phyloP scores from a whole-genome alignment of 2,113 vertebrate species.

The Lampris incognitus region DNA sequence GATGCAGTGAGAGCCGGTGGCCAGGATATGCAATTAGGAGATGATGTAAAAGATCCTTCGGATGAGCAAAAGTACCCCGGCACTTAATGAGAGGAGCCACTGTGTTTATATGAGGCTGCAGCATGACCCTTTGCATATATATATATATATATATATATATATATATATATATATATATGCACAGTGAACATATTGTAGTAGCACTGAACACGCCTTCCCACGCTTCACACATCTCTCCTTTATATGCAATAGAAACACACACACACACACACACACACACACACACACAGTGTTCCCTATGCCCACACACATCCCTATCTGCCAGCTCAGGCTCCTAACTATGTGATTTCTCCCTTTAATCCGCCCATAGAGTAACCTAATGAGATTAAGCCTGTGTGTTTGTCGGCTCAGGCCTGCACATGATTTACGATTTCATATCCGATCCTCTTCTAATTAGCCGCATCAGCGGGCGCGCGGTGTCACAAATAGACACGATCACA shows the following conservation, averaged over 20 bases:
- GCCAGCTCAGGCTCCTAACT: conserved; percentile 59
- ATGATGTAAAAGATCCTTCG: conserved; percentile 36
- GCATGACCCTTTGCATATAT: neutral
- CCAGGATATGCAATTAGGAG: conserved; percentile 37
- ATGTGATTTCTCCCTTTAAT: conserved; percentile 72
- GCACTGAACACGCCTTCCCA: too few relatives aligned
- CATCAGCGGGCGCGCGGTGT: conserved; percentile 34
- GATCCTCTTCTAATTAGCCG: conserved; percentile 74
- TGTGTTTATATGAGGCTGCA: conserved; percentile 30
- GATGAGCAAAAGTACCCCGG: conserved; percentile 21
- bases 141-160: neutral
- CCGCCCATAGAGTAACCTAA: conserved; percentile 71
- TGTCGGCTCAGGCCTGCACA: conserved; percentile 54
- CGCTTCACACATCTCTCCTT: neutral
- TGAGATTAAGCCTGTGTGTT: conserved; percentile 66
- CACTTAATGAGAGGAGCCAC: conserved; percentile 25
- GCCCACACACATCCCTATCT: conserved; percentile 49
- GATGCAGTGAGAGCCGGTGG: conserved; percentile 31
- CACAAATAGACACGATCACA: neutral
- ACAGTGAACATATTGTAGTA: too few relatives aligned
- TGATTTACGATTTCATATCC: conserved; percentile 79
- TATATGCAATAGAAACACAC: conserved; percentile 21
- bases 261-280: neutral
- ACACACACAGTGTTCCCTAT: conserved; percentile 24
- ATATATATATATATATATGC: neutral